Conservation (phyloP, 2,888 invertebrate genomes). For the Mantis religiosa region DNA sequence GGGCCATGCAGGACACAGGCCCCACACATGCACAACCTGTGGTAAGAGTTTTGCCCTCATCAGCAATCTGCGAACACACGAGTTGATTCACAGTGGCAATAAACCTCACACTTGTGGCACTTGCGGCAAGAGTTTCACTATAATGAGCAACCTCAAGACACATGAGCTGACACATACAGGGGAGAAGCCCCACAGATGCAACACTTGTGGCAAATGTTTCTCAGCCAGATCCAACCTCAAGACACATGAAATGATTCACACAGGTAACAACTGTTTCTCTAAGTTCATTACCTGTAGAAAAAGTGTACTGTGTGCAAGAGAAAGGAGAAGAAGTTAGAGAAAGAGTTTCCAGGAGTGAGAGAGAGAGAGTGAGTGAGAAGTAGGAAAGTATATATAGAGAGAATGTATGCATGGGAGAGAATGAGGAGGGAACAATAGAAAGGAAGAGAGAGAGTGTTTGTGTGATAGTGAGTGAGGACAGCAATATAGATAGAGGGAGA, state of each 20-base stretch:
- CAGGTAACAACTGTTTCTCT: conserved; percentile 34
- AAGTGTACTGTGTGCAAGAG: too few species aligned
- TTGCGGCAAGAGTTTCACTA: conserved; percentile 22
- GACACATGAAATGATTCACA: conserved; percentile 35
- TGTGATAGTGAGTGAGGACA: too few species aligned
- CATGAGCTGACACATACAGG: conserved; percentile 27
- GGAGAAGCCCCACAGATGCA: conserved; percentile 34
- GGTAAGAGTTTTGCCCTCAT: conserved; percentile 34
- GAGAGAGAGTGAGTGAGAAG: too few species aligned
- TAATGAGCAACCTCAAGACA: conserved; percentile 14
- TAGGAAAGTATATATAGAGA: too few species aligned
- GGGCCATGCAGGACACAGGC: conserved; percentile 35
- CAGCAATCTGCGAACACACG: conserved; percentile 36
- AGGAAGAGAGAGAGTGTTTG: too few species aligned
- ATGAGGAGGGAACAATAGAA: too few species aligned
- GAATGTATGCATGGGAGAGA: too few species aligned
- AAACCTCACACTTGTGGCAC: conserved; percentile 19
- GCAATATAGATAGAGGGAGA: too few species aligned
- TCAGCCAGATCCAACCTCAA: conserved; percentile 34
- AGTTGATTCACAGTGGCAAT: conserved; percentile 36
- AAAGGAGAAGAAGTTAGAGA: too few species aligned
- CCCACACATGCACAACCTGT: conserved; percentile 35
- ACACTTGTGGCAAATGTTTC: conserved; percentile 33
- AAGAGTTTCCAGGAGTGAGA: too few species aligned
- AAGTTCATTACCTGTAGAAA: conserved; percentile 22